These are phyloP conservation scores for Microtus pennsylvanicus DNA, from an alignment of 2,113 vertebrate genomes.

Conservation along the genomic window DNA sequence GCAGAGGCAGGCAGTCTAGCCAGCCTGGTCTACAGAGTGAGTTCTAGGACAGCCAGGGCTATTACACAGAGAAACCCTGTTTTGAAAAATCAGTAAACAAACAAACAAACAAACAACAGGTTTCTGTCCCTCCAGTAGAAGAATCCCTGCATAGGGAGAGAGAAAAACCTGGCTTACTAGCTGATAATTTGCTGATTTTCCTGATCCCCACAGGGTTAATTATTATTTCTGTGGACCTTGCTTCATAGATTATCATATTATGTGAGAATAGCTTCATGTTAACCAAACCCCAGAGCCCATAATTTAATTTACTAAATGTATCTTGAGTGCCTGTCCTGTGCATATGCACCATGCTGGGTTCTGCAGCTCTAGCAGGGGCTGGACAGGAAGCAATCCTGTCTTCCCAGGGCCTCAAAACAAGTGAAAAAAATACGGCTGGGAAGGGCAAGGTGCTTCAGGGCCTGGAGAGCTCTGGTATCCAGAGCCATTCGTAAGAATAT, in stretches of 20 bases:
- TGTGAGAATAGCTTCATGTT: slow-evolving; percentile 1
- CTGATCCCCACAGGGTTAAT: not conserved
- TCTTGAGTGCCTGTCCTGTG: not conserved
- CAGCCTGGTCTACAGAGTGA: not conserved
- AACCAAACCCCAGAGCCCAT: not conserved
- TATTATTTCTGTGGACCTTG: slow-evolving; percentile 7
- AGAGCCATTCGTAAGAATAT: not conserved
- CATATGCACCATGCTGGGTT: not conserved
- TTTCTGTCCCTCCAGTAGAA: not conserved
- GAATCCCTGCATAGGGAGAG: not conserved
- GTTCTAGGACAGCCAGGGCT: not conserved
- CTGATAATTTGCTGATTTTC: slow-evolving; percentile 6
- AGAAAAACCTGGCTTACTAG: not conserved
- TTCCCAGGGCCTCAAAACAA: not conserved
- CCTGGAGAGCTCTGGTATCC: not conserved
- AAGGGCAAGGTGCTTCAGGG: not conserved
- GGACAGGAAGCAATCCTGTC: not conserved
- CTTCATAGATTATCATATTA: not conserved
- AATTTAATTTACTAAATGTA: slow-evolving; percentile 11
- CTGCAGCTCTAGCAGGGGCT: not conserved
- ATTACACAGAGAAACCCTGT: not conserved
- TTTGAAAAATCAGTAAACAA: not conserved
- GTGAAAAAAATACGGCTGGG: not conserved
- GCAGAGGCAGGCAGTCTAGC: not conserved
- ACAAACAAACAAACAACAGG: not conserved